Evolutionary conservation across 2,888 invertebrate species (phyloP), one percentile per base, ranked within the genome.

Genomic region (Phytoseiulus persimilis): DNA sequence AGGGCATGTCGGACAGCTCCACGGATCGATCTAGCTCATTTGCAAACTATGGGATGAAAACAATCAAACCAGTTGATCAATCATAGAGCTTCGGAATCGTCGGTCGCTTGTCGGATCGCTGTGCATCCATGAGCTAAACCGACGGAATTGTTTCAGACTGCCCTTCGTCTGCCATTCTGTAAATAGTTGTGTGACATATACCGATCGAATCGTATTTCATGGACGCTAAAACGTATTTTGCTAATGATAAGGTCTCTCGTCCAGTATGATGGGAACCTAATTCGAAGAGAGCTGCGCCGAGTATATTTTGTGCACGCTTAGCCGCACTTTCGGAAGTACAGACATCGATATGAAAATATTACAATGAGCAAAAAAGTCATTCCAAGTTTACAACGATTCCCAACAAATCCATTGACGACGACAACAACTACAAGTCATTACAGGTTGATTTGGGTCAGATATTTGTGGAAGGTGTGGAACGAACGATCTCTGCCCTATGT

Each of bases 231-330:
- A 65, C 39, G 28, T 65, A 65, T 65, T 65, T 65, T 65, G 65
- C 65, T 65, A 65, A 65, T 65, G 14, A 23, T 65, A 65, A 65
- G 65, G 65, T 65, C 65, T 65, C 65, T 65, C 28, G 65, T 65
- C 65, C 65, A 65, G 65, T 3, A 6, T 14, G 65, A 65, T 28
- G 28, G 65, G 28, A 65, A 65, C 65, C 65, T 65, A 6, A 65
- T 65, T 65, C 18, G 65, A 87, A 87, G 32, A 87, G 45, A 39
- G 87, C 32, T 33, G 32, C 87, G 87, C 87, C 39, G 33, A 39
- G 23, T 87, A 87, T 87, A 87, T 87, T 87, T 87, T 87, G 87
- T 87, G 87, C 87, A 87, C 87, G 87, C 87, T 87, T 87, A 87
- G 87, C 87, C 32, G 87, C 87, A 87, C 87, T 28, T 87, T 33